phyloP scores from a whole-genome alignment of 2,888 invertebrate genomes.

The Trichogramma evanescens region DNA sequence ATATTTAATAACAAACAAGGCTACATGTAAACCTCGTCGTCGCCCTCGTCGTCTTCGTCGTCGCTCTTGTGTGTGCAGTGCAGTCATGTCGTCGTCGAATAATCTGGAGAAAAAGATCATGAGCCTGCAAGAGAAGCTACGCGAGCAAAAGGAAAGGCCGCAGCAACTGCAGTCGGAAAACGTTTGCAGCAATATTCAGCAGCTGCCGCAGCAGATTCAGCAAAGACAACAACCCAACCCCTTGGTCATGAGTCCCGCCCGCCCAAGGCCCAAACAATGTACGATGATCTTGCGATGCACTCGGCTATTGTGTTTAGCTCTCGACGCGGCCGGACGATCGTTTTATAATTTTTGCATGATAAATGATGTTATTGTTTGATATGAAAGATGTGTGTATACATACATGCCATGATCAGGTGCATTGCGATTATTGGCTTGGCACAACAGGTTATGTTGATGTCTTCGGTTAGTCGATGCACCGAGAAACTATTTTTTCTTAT shows the following conservation, averaged over 20 bases:
- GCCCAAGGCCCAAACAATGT: slow-evolving; percentile 59
- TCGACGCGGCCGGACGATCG: no score
- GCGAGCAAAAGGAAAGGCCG: slow-evolving; percentile 56
- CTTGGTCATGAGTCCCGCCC: slow-evolving; percentile 34
- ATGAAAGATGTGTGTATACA: no score
- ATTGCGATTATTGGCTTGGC: neutral
- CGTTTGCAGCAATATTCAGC: neutral
- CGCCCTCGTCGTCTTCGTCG: slow-evolving; percentile 4
- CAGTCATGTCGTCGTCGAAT: slow-evolving; percentile 55
- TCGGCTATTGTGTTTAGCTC: neutral
- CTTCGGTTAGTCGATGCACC: slow-evolving; percentile 8
- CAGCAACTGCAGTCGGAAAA: slow-evolving; percentile 1
- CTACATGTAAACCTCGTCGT: neutral
- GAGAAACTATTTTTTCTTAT: no score
- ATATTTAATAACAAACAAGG: no score
- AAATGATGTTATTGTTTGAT: no score
- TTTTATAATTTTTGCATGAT: no score
- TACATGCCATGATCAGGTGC: no score
- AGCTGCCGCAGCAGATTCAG: slow-evolving; percentile 48
- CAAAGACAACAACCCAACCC: slow-evolving; percentile 28
- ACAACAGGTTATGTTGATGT: slow-evolving; percentile 28
- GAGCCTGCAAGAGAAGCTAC: slow-evolving; percentile 73
- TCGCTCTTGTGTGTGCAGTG: slow-evolving; percentile 21
- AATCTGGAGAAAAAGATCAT: slow-evolving; percentile 74
- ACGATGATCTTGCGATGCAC: slow-evolving; percentile 39